Percentiles rank a stretch among this genome's conserved stretches.
phyloP scores from a whole-genome alignment of 2,888 invertebrate genomes.

The Choreutis nemorana region DNA sequence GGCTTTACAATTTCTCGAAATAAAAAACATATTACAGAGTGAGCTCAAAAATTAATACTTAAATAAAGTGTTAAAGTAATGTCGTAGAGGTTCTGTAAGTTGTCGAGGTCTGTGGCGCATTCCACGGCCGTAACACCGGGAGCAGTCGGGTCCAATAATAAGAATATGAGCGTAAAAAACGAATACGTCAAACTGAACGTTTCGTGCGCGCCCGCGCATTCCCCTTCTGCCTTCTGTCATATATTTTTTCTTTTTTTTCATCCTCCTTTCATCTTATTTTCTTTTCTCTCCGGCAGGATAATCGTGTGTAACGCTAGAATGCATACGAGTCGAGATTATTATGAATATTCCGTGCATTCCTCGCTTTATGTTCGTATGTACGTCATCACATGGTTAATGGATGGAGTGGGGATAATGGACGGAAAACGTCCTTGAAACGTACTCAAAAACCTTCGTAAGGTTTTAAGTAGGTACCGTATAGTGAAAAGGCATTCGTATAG shows the following conservation, averaged over 20 bases:
- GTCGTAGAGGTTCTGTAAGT: conserved; percentile 41
- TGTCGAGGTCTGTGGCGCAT: conserved; percentile 46
- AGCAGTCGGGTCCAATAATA: conserved; percentile 61
- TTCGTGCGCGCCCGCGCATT: conserved; percentile 46
- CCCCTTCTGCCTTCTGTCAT: conserved; percentile 31
- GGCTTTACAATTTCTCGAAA: no score
- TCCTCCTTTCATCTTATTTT: conserved; percentile 15
- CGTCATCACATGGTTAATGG: neutral
- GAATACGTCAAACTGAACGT: conserved; percentile 41
- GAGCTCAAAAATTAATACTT: no score
- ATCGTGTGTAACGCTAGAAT: conserved; percentile 56
- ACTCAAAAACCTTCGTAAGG: no score
- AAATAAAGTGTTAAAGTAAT: conserved; percentile 8
- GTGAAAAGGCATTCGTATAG: no score
- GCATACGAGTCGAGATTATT: conserved; percentile 37
- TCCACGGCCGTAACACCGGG: conserved; percentile 64
- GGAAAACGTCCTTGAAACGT: no score
- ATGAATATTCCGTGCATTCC: conserved; percentile 33
- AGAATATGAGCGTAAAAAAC: conserved; percentile 60
- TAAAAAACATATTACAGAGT: no score
- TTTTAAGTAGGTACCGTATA: no score
- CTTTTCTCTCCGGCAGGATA: conserved; percentile 37
- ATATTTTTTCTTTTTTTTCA: conserved; percentile 25
- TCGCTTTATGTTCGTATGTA: neutral
- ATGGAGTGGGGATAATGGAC: neutral